phyloP scores from a whole-genome alignment of 2,797 vertebrate species.

The Sarcophilus harrisii region DNA sequence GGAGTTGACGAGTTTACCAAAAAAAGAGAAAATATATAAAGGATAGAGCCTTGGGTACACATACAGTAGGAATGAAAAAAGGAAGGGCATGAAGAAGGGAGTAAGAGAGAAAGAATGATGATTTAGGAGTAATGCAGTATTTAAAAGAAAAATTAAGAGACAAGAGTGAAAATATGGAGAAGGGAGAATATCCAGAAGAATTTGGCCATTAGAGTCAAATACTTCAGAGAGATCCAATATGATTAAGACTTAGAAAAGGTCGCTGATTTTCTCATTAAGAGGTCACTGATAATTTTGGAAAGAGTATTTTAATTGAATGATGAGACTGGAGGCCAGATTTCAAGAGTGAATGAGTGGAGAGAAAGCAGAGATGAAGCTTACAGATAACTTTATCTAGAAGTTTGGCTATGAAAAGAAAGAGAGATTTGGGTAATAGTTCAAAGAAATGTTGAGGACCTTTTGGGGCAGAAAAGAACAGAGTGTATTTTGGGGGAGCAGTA shows the following conservation, averaged over 20 bases:
- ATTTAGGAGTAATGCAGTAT: neutral
- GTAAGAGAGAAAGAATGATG: neutral
- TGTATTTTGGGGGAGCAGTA: neutral
- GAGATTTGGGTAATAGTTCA: neutral
- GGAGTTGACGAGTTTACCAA: neutral
- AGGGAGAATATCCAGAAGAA: neutral
- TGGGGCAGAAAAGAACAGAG: neutral
- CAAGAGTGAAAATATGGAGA: neutral
- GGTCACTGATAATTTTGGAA: neutral
- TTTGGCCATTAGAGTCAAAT: neutral
- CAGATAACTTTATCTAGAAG: neutral
- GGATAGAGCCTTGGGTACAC: neutral
- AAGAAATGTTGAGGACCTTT: neutral
- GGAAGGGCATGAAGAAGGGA: neutral
- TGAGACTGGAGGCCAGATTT: neutral
- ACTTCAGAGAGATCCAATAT: neutral
- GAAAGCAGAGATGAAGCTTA: neutral
- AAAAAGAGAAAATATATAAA: no score
- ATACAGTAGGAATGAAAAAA: neutral
- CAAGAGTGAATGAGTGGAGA: neutral
- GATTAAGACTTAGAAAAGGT: neutral
- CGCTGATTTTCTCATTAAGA: neutral
- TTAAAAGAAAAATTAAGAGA: neutral
- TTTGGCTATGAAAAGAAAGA: neutral
- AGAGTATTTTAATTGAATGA: neutral